Conservation (phyloP, 2,797 vertebrate genomes). For the Onychomys arenicola region DNA sequence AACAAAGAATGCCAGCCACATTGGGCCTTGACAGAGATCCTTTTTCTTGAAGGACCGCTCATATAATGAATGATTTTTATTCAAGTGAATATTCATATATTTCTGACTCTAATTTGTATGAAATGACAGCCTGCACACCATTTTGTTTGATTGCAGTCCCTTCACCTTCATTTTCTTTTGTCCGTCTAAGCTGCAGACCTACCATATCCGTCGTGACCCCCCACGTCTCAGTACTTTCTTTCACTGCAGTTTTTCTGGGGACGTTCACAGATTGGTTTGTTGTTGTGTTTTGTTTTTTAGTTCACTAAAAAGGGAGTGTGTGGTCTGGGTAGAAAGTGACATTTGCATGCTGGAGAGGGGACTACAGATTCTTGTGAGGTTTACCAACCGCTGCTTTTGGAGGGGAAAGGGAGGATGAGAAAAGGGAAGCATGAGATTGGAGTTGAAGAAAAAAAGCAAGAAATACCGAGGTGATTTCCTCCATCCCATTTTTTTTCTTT, state of each 20-base stretch:
- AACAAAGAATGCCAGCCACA: slow-evolving; percentile 85
- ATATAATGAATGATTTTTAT: slow-evolving; percentile 88
- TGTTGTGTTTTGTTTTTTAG: slow-evolving; percentile 78
- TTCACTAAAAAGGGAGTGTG: slow-evolving; percentile 86
- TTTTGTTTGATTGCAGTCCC: slow-evolving; percentile 93
- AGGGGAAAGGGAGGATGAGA: slow-evolving; percentile 70
- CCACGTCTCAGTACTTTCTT: slow-evolving; percentile 85
- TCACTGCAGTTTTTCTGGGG: slow-evolving; percentile 87
- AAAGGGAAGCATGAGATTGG: slow-evolving; percentile 48
- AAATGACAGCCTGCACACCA: slow-evolving; percentile 89
- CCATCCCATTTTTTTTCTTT: slow-evolving; percentile 85
- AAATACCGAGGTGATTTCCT: slow-evolving; percentile 87
- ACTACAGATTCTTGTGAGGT: slow-evolving; percentile 88
- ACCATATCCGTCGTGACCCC: slow-evolving; percentile 85
- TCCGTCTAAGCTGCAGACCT: slow-evolving; percentile 88
- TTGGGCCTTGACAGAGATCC: slow-evolving; percentile 82
- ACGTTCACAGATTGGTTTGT: slow-evolving; percentile 87
- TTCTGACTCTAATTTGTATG: slow-evolving; percentile 89
- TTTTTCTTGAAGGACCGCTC: slow-evolving; percentile 82
- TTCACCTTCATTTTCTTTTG: slow-evolving; percentile 89
- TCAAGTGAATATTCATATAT: slow-evolving; percentile 93
- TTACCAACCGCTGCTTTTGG: slow-evolving; percentile 85
- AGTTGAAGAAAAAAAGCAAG: slow-evolving; percentile 73
- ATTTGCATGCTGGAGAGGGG: slow-evolving; percentile 90
- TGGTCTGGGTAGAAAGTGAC: slow-evolving; percentile 90